Evolutionary conservation across 2,113 vertebrate genomes (phyloP).

Genomic region (Cavia porcellus): DNA sequence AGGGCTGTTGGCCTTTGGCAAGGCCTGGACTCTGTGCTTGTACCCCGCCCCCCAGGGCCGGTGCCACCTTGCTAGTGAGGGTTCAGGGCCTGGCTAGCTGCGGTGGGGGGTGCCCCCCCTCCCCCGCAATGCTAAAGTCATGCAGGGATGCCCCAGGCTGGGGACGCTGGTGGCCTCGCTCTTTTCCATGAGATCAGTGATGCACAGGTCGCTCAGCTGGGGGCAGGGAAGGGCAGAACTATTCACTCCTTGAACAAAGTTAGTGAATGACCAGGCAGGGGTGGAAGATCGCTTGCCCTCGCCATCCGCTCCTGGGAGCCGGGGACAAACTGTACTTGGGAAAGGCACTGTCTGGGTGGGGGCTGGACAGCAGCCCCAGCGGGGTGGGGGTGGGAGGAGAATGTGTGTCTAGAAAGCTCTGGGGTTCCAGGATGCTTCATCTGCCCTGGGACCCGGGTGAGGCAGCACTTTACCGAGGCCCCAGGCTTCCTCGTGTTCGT

Average conservation of each 20-base stretch:
- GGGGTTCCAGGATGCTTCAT: background rate
- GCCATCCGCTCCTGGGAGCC: background rate
- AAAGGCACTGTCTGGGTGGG: constrained; percentile 80
- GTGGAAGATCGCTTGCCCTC: background rate
- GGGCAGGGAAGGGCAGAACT: background rate
- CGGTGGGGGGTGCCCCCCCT: too few relatives aligned
- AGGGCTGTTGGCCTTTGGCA: constrained; percentile 30
- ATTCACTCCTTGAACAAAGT: constrained; percentile 53
- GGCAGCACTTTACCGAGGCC: background rate
- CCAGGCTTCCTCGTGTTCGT: background rate
- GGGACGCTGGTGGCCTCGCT: background rate
- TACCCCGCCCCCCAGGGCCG: background rate
- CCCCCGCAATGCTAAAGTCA: background rate
- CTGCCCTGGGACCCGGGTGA: constrained; percentile 11
- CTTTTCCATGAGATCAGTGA: constrained; percentile 53
- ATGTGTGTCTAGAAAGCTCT: constrained; percentile 1
- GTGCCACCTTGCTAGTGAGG: background rate
- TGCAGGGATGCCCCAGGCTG: background rate
- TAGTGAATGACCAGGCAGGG: background rate
- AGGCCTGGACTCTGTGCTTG: constrained; percentile 70
- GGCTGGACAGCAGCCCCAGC: constrained; percentile 30
- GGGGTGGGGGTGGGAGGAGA: background rate
- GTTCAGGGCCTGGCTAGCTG: background rate
- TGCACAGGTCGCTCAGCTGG: constrained; percentile 58
- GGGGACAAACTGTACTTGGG: constrained; percentile 59